phyloP scores from a whole-genome alignment of 2,888 invertebrate species.

The Stramonita haemastoma region DNA sequence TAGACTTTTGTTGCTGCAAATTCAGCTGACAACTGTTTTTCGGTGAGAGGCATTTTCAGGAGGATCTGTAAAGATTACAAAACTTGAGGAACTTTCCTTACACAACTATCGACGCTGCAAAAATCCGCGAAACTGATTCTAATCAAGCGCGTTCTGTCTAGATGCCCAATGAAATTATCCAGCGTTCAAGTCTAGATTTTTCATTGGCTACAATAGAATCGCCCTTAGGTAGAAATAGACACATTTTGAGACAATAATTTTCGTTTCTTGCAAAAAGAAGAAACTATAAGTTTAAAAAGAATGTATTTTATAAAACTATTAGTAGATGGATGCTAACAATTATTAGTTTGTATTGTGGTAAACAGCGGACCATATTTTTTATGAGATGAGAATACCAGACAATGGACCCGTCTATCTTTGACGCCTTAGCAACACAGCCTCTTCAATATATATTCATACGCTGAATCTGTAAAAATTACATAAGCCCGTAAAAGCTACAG shows the following conservation, averaged over 20 bases:
- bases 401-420: neutral
- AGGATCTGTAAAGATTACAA: neutral
- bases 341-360: too few species aligned
- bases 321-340: too few species aligned
- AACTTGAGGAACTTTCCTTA: neutral
- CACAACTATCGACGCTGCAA: conserved; percentile 7
- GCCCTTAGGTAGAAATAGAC: conserved; percentile 29
- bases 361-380: too few species aligned
- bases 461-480: too few species aligned
- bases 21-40: conserved; percentile 45
- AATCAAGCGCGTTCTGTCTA: conserved; percentile 49
- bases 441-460: too few species aligned
- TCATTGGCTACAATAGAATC: conserved; percentile 48
- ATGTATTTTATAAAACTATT: too few species aligned
- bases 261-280: too few species aligned
- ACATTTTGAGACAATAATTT: too few species aligned
- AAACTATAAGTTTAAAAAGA: too few species aligned
- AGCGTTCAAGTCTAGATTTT: neutral
- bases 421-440: neutral
- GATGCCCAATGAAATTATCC: conserved; percentile 43
- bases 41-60: conserved; percentile 8
- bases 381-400: neutral
- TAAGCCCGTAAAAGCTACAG: too few species aligned
- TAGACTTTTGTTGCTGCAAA: conserved; percentile 59
- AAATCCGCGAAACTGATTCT: conserved; percentile 52